Percentiles rank a stretch among this genome's conserved stretches.
Conservation (phyloP, 2,797 vertebrate species). For the Momotus momota region DNA sequence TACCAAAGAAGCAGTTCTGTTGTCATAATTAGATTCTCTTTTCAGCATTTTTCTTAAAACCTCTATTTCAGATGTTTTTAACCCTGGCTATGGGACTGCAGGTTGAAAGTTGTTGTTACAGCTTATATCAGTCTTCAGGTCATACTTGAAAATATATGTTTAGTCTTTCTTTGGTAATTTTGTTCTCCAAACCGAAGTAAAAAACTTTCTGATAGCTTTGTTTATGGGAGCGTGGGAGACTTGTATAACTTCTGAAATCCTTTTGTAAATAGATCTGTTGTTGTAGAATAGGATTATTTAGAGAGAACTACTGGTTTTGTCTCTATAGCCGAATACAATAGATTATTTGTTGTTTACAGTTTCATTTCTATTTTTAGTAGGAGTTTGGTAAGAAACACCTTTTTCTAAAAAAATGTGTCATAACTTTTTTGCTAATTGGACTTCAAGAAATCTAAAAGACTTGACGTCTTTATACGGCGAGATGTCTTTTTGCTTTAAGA, state of each 20-base stretch:
- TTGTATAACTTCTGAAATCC: constrained; percentile 57
- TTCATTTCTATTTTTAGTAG: neutral
- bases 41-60: neutral
- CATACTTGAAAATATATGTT: neutral
- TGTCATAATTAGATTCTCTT: neutral
- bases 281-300: constrained; percentile 60
- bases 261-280: constrained; percentile 50
- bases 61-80: neutral
- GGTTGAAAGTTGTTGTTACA: neutral
- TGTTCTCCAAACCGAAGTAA: neutral
- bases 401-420: neutral
- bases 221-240: neutral
- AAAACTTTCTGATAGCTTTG: constrained; percentile 9
- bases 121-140: neutral
- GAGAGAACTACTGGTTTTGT: constrained; percentile 46
- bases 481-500: neutral
- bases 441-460: neutral
- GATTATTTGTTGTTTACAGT: constrained; percentile 35
- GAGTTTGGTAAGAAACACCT: neutral
- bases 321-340: constrained; percentile 1
- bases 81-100: neutral
- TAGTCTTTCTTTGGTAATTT: neutral
- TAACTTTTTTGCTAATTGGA: neutral
- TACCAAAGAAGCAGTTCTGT: neutral
- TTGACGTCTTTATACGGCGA: neutral